Percentiles rank a stretch among this genome's conserved stretches.
phyloP scores from a whole-genome alignment of 2,797 vertebrate genomes.

The Cetoscarus ocellatus region DNA sequence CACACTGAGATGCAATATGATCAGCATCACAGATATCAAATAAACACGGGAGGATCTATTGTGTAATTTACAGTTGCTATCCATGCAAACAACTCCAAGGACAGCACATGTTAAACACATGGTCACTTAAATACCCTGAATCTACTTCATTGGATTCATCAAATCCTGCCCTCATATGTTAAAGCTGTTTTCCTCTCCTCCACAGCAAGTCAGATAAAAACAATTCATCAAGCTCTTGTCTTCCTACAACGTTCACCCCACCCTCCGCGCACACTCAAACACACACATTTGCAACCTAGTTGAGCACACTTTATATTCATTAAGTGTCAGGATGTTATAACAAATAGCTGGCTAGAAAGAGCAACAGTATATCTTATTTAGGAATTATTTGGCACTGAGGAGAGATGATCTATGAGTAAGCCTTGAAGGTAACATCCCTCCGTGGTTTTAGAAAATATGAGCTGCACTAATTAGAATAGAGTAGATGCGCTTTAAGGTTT shows the following conservation, averaged over 20 bases:
- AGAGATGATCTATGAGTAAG: constrained; percentile 57
- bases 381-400: constrained; percentile 57
- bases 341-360: constrained; percentile 69
- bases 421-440: constrained; percentile 51
- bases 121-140: constrained; percentile 29
- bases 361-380: constrained; percentile 72
- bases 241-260: constrained; percentile 31
- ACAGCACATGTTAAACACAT: constrained; percentile 34
- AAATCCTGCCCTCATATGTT: constrained; percentile 63
- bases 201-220: constrained; percentile 60
- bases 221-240: constrained; percentile 69
- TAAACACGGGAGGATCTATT: constrained; percentile 18
- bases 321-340: constrained; percentile 70
- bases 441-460: constrained; percentile 33
- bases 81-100: constrained; percentile 27
- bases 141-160: constrained; percentile 38
- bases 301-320: constrained; percentile 77
- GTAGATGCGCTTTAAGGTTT: constrained; percentile 14
- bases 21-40: constrained; percentile 31
- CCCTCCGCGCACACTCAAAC: constrained; percentile 17
- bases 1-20: constrained; percentile 30
- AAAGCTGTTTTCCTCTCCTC: constrained; percentile 43
- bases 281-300: constrained; percentile 53
- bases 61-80: constrained; percentile 15
- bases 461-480: constrained; percentile 37